Conservation (phyloP, 2,888 invertebrate species). For the Scaptomyza parva region DNA sequence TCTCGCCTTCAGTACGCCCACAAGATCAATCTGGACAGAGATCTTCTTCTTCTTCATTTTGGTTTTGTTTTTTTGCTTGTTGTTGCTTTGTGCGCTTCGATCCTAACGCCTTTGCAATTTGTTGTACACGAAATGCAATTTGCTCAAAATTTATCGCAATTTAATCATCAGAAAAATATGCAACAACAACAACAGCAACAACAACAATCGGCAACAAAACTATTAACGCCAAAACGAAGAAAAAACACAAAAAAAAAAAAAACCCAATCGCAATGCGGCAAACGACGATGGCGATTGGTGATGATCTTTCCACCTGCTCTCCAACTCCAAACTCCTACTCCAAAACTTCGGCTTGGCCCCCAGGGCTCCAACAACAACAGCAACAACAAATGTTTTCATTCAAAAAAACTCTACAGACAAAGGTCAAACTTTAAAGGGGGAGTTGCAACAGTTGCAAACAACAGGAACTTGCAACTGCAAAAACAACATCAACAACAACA, state of each 20-base stretch:
- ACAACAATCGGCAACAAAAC: slow-evolving; percentile 52
- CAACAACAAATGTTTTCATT: slow-evolving; percentile 64
- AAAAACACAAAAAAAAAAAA: not conserved
- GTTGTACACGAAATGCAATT: slow-evolving; percentile 76
- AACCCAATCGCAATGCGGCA: slow-evolving; percentile 52
- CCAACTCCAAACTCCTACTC: slow-evolving; percentile 1
- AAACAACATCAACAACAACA: slow-evolving; percentile 1
- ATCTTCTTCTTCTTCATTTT: slow-evolving; percentile 10
- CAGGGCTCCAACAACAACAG: slow-evolving; percentile 24
- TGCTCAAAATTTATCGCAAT: slow-evolving; percentile 77
- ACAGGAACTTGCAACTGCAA: slow-evolving; percentile 23
- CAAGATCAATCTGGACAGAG: slow-evolving; percentile 18
- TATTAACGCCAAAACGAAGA: slow-evolving; percentile 67
- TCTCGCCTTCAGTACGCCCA: slow-evolving; percentile 26
- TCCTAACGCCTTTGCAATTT: slow-evolving; percentile 72
- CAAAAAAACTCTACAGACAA: slow-evolving; percentile 22
- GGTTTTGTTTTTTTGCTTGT: too few relatives aligned
- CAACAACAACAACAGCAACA: slow-evolving; percentile 27
- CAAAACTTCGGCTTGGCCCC: slow-evolving; percentile 2
- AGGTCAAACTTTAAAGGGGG: slow-evolving; percentile 37
- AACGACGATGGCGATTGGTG: slow-evolving; percentile 46
- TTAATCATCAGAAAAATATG: slow-evolving; percentile 71
- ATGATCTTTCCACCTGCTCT: slow-evolving; percentile 71
- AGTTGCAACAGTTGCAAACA: slow-evolving; percentile 21
- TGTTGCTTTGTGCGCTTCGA: slow-evolving; percentile 26